Conservation (phyloP, 2,113 vertebrate genomes). For the Macrotis lagotis region DNA sequence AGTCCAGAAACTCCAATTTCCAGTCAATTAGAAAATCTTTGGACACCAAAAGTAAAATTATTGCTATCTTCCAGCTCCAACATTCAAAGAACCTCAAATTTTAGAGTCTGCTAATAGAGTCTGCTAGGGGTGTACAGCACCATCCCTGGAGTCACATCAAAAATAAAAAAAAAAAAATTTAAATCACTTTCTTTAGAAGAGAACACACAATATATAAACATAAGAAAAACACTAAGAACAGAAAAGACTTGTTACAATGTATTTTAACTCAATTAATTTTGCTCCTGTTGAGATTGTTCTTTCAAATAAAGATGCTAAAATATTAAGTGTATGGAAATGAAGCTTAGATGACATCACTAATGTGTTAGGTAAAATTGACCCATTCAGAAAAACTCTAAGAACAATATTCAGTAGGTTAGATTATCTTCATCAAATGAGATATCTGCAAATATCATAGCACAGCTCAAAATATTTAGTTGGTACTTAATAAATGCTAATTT, state of each 20-base stretch:
- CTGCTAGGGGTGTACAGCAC: no score
- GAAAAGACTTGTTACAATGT: conserved; percentile 85
- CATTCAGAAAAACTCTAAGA: conserved; percentile 90
- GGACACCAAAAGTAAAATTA: conserved; percentile 66
- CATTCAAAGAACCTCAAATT: no score
- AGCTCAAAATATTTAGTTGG: no score
- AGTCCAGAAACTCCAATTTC: no score
- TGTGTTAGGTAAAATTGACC: conserved; percentile 88
- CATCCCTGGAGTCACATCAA: no score
- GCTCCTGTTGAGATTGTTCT: conserved; percentile 89
- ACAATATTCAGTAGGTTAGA: conserved; percentile 88
- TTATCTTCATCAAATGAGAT: no score
- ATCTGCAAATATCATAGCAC: no score
- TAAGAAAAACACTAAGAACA: conserved; percentile 76
- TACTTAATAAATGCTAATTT: no score
- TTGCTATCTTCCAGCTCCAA: no score
- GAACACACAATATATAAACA: conserved; percentile 59
- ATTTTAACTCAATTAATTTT: conserved; percentile 86
- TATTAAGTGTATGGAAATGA: conserved; percentile 86
- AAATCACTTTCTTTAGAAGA: conserved; percentile 72
- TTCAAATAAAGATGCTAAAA: conserved; percentile 85
- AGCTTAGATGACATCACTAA: conserved; percentile 93
- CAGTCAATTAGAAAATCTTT: no score
- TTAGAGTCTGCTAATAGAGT: no score
- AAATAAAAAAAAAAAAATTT: no score